These are phyloP conservation scores for Stegodyphus mimosarum DNA, from an alignment of 1,140 invertebrate genomes.

Conservation along the genomic window DNA sequence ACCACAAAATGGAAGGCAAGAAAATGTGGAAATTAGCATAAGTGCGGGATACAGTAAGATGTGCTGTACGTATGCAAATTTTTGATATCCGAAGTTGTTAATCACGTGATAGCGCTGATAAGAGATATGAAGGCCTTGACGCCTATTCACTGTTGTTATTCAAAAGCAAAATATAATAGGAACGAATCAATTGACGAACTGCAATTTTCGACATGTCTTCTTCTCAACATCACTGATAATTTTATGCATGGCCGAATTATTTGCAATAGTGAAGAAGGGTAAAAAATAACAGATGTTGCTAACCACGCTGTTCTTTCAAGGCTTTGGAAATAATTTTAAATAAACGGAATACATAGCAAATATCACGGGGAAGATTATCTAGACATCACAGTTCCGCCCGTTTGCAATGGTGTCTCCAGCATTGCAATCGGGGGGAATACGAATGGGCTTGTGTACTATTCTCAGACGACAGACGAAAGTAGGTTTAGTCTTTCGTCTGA, in stretches of 20 bases:
- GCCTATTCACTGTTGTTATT: not conserved
- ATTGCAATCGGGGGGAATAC: not conserved
- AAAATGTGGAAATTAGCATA: too few species aligned
- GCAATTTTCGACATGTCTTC: not conserved
- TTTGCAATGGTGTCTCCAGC: not conserved
- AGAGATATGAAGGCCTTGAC: not conserved
- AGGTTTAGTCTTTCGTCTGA: not conserved
- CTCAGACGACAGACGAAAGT: not conserved
- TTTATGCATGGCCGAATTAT: not conserved
- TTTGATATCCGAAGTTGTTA: not conserved
- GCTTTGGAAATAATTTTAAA: not conserved
- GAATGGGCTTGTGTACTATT: not conserved
- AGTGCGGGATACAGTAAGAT: too few species aligned
- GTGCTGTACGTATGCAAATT: too few species aligned
- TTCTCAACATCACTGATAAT: not conserved
- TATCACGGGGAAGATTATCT: not conserved
- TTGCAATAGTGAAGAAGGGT: too few species aligned
- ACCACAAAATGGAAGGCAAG: too few species aligned
- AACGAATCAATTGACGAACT: not conserved
- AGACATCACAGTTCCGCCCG: not conserved
- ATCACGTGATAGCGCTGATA: not conserved
- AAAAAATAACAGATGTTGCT: not conserved
- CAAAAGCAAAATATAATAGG: not conserved
- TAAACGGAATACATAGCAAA: not conserved
- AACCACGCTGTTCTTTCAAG: not conserved